These are phyloP conservation scores for Cabera pusaria DNA, from an alignment of 2,888 invertebrate species.

Conservation along the genomic window DNA sequence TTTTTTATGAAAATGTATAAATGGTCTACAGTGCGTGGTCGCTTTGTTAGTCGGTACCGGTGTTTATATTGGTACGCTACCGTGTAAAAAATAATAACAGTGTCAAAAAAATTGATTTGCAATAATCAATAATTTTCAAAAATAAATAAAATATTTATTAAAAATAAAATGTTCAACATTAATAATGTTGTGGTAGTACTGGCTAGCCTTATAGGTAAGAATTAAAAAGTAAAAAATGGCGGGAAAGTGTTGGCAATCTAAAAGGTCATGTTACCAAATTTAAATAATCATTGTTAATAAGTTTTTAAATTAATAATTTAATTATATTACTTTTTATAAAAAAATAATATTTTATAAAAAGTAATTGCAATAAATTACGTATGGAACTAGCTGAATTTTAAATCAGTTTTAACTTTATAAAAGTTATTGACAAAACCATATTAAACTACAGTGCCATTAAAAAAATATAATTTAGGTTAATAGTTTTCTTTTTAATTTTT, in stretches of 20 bases:
- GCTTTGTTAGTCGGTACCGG: constrained; percentile 44
- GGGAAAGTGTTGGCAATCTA: constrained; percentile 2
- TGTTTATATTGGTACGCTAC: constrained; percentile 44
- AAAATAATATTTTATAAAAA: too few species aligned
- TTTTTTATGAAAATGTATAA: constrained; percentile 55
- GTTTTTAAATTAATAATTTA: too few species aligned
- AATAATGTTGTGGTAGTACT: constrained; percentile 44
- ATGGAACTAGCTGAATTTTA: too few species aligned
- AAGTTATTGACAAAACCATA: too few species aligned
- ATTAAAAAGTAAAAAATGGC: constrained; percentile 4
- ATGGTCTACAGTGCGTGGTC: constrained; percentile 40
- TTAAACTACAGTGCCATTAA: too few species aligned
- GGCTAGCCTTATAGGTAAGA: constrained; percentile 49
- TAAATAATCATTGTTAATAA: too few species aligned
- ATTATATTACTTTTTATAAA: too few species aligned
- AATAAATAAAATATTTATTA: constrained; percentile 29
- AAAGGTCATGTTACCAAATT: too few species aligned
- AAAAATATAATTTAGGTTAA: too few species aligned
- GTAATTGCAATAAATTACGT: too few species aligned
- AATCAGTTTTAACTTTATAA: too few species aligned
- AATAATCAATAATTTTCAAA: constrained; percentile 7
- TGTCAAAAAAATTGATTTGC: constrained; percentile 21
- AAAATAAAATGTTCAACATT: constrained; percentile 41
- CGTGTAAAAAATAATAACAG: constrained; percentile 25
- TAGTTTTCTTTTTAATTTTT: too few species aligned